Percentiles rank a stretch among this genome's conserved stretches.
These are phyloP conservation scores for Oikopleura albicans DNA, from an alignment of 23 tunicate species.

Conservation along the genomic window DNA sequence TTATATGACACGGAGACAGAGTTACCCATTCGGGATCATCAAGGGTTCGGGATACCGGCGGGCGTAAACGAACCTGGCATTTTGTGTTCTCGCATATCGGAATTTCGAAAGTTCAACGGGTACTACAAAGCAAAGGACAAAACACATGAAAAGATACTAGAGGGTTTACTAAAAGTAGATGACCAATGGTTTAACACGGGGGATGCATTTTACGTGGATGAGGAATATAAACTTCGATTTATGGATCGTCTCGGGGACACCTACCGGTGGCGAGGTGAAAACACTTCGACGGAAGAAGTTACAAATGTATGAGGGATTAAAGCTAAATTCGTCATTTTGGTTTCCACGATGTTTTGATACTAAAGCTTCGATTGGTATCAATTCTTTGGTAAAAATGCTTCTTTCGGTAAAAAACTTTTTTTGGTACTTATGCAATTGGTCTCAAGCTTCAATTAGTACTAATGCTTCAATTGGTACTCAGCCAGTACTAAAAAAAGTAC, in stretches of 20 bases:
- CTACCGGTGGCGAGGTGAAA: slow-evolving; percentile 84
- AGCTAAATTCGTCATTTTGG: slow-evolving; percentile 34
- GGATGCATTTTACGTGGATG: slow-evolving; percentile 58
- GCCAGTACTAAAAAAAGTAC: too few relatives aligned
- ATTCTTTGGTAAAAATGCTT: too few relatives aligned
- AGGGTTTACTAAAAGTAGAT: not conserved
- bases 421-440: too few relatives aligned
- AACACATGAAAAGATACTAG: not conserved
- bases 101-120: not conserved
- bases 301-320: slow-evolving; percentile 37
- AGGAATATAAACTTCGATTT: slow-evolving; percentile 63
- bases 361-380: too few relatives aligned
- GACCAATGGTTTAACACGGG: slow-evolving; percentile 25
- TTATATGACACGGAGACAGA: not conserved
- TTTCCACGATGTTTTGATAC: too few relatives aligned
- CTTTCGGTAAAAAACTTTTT: too few relatives aligned
- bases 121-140: not conserved
- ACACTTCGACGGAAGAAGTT: slow-evolving; percentile 72
- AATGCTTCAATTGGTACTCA: too few relatives aligned
- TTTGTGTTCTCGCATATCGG: not conserved
- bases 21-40: not conserved
- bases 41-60: not conserved
- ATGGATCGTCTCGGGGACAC: slow-evolving; percentile 85
- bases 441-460: too few relatives aligned
- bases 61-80: not conserved